phyloP scores from a whole-genome alignment of 2,888 invertebrate genomes.

The Tortricodes alternella region DNA sequence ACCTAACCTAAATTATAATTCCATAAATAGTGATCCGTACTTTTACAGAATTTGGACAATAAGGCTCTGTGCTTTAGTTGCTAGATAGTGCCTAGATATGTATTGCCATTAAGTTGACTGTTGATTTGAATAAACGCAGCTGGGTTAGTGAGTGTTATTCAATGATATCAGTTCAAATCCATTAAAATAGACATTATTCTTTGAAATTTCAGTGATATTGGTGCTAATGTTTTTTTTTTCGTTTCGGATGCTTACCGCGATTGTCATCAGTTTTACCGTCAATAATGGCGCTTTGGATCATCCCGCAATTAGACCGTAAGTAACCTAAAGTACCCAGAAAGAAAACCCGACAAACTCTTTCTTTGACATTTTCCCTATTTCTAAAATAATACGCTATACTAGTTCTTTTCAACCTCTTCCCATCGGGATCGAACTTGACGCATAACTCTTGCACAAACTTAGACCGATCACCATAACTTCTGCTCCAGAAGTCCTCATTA shows the following conservation, averaged over 20 bases:
- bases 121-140: no score
- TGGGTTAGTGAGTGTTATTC: no score
- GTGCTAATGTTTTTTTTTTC: background rate
- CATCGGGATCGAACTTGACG: conserved; percentile 3
- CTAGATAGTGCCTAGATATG: no score
- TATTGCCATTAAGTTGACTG: no score
- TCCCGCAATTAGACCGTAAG: conserved; percentile 12
- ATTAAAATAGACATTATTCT: no score
- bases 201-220: no score
- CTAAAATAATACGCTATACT: conserved; percentile 14
- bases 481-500: conserved; percentile 5
- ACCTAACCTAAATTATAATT: no score
- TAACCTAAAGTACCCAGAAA: conserved; percentile 9
- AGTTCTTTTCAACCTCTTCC: conserved; percentile 14
- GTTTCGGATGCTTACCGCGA: conserved; percentile 12
- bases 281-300: conserved; percentile 17
- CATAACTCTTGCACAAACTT: conserved; percentile 12
- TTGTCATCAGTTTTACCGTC: conserved; percentile 11
- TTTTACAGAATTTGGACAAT: no score
- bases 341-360: conserved; percentile 14
- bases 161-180: no score
- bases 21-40: no score
- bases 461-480: conserved; percentile 5
- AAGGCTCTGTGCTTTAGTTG: no score
- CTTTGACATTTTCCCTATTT: background rate